Percentiles rank a stretch among this genome's conserved stretches.
phyloP scores from a whole-genome alignment of 2,113 vertebrate species.

The Leucopternis melanops region DNA sequence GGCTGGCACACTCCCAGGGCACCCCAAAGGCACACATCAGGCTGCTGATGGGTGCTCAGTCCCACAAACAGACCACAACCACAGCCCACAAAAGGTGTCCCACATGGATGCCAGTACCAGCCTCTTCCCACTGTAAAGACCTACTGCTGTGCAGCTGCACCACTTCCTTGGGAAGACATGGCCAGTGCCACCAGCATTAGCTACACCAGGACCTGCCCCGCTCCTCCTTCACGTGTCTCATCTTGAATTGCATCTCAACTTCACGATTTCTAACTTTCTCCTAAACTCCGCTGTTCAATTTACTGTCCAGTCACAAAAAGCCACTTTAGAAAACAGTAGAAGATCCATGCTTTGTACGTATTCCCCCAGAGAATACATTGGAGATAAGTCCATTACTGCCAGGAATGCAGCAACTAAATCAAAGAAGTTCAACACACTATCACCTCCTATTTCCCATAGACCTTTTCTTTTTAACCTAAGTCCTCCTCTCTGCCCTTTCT shows the following conservation, averaged over 20 bases:
- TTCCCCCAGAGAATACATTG: not conserved
- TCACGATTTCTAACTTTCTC: not conserved
- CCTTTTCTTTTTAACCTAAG: not conserved
- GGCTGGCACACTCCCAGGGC: not conserved
- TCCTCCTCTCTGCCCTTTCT: not conserved
- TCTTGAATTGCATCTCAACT: not conserved
- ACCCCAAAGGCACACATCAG: not conserved
- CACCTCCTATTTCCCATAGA: not conserved
- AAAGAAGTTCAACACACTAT: not conserved
- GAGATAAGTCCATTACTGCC: not conserved
- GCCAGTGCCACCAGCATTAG: not conserved
- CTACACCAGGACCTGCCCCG: not conserved
- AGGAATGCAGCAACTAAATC: constrained; percentile 9
- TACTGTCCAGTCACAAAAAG: not conserved
- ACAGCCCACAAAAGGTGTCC: not conserved
- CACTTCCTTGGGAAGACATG: not conserved
- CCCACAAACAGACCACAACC: not conserved
- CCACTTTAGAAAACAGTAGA: not conserved
- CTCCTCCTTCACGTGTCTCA: not conserved
- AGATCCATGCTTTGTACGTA: not conserved
- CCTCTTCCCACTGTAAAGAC: not conserved
- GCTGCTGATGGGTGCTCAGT: not conserved
- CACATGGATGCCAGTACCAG: rapidly evolving
- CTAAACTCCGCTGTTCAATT: not conserved
- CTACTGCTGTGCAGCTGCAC: rapidly evolving